Conservation (phyloP, 1,140 invertebrate genomes). For the Heliconius hermathena region DNA sequence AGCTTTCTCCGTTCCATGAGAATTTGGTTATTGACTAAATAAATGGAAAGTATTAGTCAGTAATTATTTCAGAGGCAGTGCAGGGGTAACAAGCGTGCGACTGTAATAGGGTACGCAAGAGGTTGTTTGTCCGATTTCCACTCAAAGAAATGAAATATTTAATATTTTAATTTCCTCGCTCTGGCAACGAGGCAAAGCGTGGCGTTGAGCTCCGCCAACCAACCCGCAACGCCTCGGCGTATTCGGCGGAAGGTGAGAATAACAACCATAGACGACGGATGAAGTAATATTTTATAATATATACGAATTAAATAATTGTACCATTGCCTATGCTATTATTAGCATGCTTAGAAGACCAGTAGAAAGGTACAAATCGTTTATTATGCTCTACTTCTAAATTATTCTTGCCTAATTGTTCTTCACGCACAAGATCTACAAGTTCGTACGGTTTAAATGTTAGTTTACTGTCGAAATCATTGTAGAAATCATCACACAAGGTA, state of each 20-base stretch:
- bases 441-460: background rate
- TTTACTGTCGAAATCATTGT: background rate
- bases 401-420: background rate
- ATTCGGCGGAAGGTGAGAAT: too few relatives aligned
- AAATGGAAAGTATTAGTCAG: background rate
- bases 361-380: background rate
- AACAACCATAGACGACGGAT: too few relatives aligned
- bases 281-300: background rate
- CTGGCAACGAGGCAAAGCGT: too few relatives aligned
- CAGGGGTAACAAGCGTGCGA: too few relatives aligned
- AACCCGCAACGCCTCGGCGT: too few relatives aligned
- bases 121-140: too few relatives aligned
- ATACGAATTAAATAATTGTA: background rate
- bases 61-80: too few relatives aligned
- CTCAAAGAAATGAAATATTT: too few relatives aligned
- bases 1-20: constrained; percentile 48
- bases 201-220: too few relatives aligned
- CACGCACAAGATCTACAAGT: background rate
- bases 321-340: background rate
- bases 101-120: too few relatives aligned
- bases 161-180: too few relatives aligned
- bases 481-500: background rate
- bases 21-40: background rate
- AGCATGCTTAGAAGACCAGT: background rate
- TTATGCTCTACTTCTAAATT: background rate